Evolutionary conservation across 2,888 invertebrate species (phyloP).

Genomic region (Magallana nippona): DNA sequence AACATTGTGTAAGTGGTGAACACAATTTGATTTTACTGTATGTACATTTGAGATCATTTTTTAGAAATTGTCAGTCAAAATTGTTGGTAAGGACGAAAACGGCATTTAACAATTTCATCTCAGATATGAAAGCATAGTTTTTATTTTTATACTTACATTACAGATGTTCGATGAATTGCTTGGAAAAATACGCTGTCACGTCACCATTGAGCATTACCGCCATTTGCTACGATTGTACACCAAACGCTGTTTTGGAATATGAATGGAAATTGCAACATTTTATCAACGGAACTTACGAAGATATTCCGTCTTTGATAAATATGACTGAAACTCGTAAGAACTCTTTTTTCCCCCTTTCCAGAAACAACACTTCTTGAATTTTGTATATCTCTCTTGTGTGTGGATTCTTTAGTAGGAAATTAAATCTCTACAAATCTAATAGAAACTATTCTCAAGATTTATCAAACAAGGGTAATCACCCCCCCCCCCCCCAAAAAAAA

Average conservation of each 20-base stretch:
- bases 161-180: slow-evolving; percentile 60
- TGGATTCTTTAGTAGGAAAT: no score
- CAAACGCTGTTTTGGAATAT: not conserved
- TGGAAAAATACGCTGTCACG: slow-evolving; percentile 56
- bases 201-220: slow-evolving; percentile 47
- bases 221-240: slow-evolving; percentile 32
- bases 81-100: not conserved
- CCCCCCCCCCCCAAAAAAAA: no score
- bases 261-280: slow-evolving; percentile 11
- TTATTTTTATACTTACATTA: not conserved
- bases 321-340: slow-evolving; percentile 31
- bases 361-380: no score
- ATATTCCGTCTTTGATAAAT: not conserved
- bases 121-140: no score
- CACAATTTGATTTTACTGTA: not conserved
- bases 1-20: slow-evolving; percentile 35
- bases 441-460: no score
- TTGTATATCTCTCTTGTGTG: no score
- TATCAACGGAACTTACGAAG: slow-evolving; percentile 29
- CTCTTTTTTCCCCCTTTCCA: no score
- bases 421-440: no score
- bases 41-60: not conserved
- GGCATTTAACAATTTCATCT: no score
- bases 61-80: not conserved
- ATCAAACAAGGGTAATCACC: no score